These are phyloP conservation scores for Notodonta dromedarius DNA, from an alignment of 2,888 invertebrate genomes.

Conservation along the genomic window DNA sequence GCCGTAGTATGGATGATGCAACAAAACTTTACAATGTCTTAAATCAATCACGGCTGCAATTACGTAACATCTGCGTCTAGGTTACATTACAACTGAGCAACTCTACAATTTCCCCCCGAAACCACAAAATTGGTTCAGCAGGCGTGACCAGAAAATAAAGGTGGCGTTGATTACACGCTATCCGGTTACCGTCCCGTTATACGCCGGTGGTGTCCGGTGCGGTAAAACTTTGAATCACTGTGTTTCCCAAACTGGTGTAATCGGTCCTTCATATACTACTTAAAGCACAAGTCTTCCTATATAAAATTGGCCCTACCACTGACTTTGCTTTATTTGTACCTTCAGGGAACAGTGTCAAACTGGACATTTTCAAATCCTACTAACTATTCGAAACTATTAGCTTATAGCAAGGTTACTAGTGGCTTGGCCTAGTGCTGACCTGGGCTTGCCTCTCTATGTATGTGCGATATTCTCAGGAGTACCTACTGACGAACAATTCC, in stretches of 20 bases:
- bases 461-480: no score
- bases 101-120: slow-evolving; percentile 40
- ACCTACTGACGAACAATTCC: not conserved
- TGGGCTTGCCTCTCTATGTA: not conserved
- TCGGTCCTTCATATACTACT: not conserved
- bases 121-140: slow-evolving; percentile 59
- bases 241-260: not conserved
- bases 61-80: slow-evolving; percentile 44
- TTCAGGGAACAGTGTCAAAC: no score
- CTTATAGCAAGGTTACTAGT: no score
- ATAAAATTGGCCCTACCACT: no score
- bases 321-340: no score
- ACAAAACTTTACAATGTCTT: not conserved
- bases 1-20: no score
- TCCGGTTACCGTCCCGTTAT: slow-evolving; percentile 50
- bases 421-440: no score
- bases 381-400: no score
- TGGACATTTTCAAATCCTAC: no score
- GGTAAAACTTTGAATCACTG: slow-evolving; percentile 21
- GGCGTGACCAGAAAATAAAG: slow-evolving; percentile 60
- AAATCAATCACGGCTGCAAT: not conserved
- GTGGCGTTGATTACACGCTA: slow-evolving; percentile 54
- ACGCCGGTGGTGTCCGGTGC: slow-evolving; percentile 30
- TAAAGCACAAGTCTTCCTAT: not conserved
- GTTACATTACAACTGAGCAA: slow-evolving; percentile 41